Evolutionary conservation across 2,113 vertebrate genomes (phyloP).

Genomic region (Promerops cafer): DNA sequence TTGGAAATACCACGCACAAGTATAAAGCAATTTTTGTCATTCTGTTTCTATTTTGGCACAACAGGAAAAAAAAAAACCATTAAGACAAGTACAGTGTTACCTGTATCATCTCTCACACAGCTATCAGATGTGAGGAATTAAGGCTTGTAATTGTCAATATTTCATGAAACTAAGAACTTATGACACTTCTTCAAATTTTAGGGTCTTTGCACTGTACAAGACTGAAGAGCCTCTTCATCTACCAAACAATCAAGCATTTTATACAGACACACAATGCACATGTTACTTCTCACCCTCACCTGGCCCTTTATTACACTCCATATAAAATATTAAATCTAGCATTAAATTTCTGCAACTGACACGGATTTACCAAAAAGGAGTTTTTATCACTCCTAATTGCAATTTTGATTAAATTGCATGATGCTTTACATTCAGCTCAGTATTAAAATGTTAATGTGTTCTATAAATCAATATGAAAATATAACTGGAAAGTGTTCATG

Average conservation of each 20-base stretch:
- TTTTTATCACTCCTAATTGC: conserved; percentile 23
- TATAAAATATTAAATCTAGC: conserved; percentile 40
- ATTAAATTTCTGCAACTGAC: conserved; percentile 11
- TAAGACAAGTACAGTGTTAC: not conserved
- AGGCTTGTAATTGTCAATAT: not conserved
- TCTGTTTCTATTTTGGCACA: not conserved
- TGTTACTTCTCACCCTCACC: conserved; percentile 19
- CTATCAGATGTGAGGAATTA: not conserved
- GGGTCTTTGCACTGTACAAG: not conserved
- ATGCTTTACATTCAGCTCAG: not conserved
- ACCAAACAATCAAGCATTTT: conserved; percentile 4
- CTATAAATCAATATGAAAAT: not conserved
- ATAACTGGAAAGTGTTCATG: not conserved
- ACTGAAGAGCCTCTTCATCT: not conserved
- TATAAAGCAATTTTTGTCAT: not conserved
- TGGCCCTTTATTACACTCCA: conserved; percentile 31
- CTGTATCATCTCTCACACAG: not conserved
- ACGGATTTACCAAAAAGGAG: not conserved
- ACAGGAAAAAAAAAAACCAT: not conserved
- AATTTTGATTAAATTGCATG: not conserved
- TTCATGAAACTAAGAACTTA: not conserved
- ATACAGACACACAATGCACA: conserved; percentile 11
- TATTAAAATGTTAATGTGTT: conserved; percentile 24
- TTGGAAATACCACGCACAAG: not conserved
- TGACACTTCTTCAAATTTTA: not conserved